Evolutionary conservation across 2,888 invertebrate genomes (phyloP), one percentile per base, ranked within the genome.

Genomic region (Leptothorax acervorum): DNA sequence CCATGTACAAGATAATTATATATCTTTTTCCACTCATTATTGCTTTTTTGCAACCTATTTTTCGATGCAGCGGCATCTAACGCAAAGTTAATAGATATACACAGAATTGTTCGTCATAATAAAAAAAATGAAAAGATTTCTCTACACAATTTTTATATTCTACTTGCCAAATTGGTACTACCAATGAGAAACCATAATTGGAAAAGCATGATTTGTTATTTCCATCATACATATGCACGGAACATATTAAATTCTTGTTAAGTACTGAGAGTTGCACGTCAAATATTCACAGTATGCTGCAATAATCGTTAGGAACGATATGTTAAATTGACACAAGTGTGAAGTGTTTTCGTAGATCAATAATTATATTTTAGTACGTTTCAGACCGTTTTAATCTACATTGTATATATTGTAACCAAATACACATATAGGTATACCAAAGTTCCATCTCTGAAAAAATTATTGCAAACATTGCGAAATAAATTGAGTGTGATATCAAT

Each of bases 201-300:
- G 4, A 23, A 62, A 62, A 60, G n/a, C 35, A n/a, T 28, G 31
- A 79, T 60, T 60, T 68, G 48, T 18, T 2, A 60, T 35, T 60
- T 12, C 18, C 60, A 65, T 39, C 15, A 3, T 23, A 23, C 35
- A 35, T 2, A 2, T 55, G n/a, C 9, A 42, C 15, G 9, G 31
- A 78, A 28, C 31, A 8, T 55, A 55, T 66, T 55, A 66, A 79
- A 70, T 60, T 79, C n/a, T 39, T 31, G 57, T 60, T 60, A 23
- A 23, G 23, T 23, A 60, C 5, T 15, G 48, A 45, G 18, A 45
- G 18, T 39, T 48, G 42, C 35, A 70, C 9, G 23, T 71, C 48
- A 62, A 81, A 81, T 60, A 81, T 81, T 70, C 35, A 45, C 28
- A 48, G 48, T 35, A 15, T 53, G 45, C n/a, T 78, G 31, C n/a